Conservation (phyloP, 2,888 invertebrate genomes). For the Craniophora ligustri region DNA sequence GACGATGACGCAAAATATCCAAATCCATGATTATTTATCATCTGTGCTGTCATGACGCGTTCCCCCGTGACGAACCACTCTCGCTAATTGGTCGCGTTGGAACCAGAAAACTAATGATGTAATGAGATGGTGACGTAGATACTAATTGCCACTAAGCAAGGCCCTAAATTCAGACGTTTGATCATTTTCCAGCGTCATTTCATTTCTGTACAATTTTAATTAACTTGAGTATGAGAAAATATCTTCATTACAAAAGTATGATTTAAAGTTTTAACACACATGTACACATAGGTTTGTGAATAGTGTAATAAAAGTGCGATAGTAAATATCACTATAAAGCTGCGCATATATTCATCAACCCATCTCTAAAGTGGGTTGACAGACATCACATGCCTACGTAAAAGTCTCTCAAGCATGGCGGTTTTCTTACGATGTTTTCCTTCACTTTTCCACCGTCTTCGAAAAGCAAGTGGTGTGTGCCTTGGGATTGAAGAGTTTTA, state of each 20-base stretch:
- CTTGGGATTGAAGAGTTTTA: too few species aligned
- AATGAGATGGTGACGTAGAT: constrained; percentile 31
- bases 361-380: too few species aligned
- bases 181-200: constrained; percentile 16
- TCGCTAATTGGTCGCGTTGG: constrained; percentile 45
- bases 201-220: constrained; percentile 26
- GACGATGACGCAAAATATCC: constrained; percentile 10
- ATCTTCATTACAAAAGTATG: constrained; percentile 38
- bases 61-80: constrained; percentile 38
- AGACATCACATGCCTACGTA: too few species aligned
- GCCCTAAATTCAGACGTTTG: constrained; percentile 1
- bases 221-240: constrained; percentile 18
- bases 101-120: constrained; percentile 30
- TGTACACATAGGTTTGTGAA: background rate
- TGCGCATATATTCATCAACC: too few species aligned
- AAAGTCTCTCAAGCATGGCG: too few species aligned
- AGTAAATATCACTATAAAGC: too few species aligned
- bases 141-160: constrained; percentile 33
- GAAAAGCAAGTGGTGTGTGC: too few species aligned
- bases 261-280: too few species aligned
- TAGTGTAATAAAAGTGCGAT: too few species aligned
- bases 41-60: constrained; percentile 14
- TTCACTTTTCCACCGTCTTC: too few species aligned
- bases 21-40: constrained; percentile 29
- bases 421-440: too few species aligned